These are phyloP conservation scores for Nephrotoma appendiculata DNA, from an alignment of 2,888 invertebrate species.

Conservation along the genomic window DNA sequence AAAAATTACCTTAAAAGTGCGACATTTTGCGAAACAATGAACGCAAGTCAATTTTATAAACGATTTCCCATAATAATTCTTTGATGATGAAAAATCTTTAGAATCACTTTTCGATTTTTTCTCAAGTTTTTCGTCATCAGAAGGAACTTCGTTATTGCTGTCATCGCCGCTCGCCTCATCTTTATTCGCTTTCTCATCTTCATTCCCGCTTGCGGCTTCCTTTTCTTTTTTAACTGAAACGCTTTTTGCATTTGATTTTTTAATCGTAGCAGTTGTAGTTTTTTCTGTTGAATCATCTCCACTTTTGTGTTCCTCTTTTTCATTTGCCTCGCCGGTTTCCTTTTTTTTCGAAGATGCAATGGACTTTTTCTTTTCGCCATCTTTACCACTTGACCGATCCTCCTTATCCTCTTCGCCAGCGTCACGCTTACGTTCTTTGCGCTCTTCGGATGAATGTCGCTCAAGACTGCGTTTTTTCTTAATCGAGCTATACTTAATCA, in stretches of 20 bases:
- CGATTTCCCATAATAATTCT: slow-evolving; percentile 15
- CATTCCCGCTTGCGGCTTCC: slow-evolving; percentile 19
- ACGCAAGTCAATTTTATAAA: slow-evolving; percentile 63
- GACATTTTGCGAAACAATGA: slow-evolving; percentile 59
- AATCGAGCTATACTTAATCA: slow-evolving; percentile 3
- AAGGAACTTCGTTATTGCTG: slow-evolving; percentile 11
- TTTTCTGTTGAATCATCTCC: not conserved
- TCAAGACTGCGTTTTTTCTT: slow-evolving; percentile 4
- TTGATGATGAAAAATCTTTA: slow-evolving; percentile 15
- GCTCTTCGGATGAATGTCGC: not conserved
- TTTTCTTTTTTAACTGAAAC: slow-evolving; percentile 17
- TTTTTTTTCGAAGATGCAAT: not conserved
- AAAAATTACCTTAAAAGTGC: slow-evolving; percentile 49
- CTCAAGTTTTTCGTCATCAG: slow-evolving; percentile 14
- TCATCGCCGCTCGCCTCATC: slow-evolving; percentile 19
- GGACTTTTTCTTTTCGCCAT: not conserved
- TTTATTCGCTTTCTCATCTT: slow-evolving; percentile 20
- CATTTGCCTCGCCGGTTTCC: not conserved
- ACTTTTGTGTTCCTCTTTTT: not conserved
- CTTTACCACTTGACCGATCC: not conserved
- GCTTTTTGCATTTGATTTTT: not conserved
- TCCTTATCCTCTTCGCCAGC: not conserved
- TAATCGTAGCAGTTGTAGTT: not conserved
- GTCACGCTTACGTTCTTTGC: not conserved
- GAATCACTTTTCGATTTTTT: slow-evolving; percentile 19